A percentile compares a stretch with the other conserved stretches of the same genome.
Evolutionary conservation across 2,888 invertebrate species (phyloP).

Genomic region (Eupelmus urozonus): DNA sequence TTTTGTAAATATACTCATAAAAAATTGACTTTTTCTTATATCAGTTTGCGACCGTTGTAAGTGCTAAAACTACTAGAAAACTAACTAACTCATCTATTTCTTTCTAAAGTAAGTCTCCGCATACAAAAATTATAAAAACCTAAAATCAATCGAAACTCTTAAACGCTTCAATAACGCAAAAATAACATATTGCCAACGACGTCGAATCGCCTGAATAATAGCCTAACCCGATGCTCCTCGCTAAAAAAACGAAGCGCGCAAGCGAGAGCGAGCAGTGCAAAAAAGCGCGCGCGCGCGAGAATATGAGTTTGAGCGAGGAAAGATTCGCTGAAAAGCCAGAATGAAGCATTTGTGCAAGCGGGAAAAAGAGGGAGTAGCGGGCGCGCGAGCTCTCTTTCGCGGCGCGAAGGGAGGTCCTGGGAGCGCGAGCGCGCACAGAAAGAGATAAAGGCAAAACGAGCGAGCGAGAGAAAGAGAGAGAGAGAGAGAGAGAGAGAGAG

Average conservation of each 20-base stretch:
- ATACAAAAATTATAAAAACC: slow-evolving; percentile 7
- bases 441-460: slow-evolving; percentile 32
- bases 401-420: slow-evolving; percentile 39
- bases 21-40: no score
- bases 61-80: no score
- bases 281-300: slow-evolving; percentile 29
- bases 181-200: slow-evolving; percentile 16
- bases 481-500: slow-evolving; percentile 34
- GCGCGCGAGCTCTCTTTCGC: slow-evolving; percentile 39
- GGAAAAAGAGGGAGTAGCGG: slow-evolving; percentile 1
- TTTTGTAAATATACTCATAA: no score
- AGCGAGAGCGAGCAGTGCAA: background rate
- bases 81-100: no score
- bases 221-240: slow-evolving; percentile 15
- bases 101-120: no score
- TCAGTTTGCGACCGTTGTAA: no score
- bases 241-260: background rate
- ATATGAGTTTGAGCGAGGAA: slow-evolving; percentile 48
- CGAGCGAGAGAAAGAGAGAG: slow-evolving; percentile 25
- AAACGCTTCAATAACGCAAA: slow-evolving; percentile 17
- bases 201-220: slow-evolving; percentile 43
- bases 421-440: slow-evolving; percentile 6
- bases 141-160: background rate
- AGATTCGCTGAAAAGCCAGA: slow-evolving; percentile 55
- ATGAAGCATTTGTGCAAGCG: slow-evolving; percentile 55